phyloP scores from a whole-genome alignment of 2,888 invertebrate genomes.

The Drosophila nigritarsus region DNA sequence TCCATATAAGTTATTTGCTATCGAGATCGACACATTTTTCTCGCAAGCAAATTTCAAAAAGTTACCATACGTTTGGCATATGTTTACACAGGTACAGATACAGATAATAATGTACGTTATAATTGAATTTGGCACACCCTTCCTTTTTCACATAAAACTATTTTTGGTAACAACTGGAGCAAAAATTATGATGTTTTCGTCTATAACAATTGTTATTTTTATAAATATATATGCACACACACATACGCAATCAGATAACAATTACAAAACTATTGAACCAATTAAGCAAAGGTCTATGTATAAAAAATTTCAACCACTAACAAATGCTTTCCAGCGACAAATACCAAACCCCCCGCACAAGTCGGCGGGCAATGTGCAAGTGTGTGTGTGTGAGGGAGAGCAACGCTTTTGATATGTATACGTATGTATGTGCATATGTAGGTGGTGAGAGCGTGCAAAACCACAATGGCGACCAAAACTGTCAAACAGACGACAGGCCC shows the following conservation, averaged over 20 bases:
- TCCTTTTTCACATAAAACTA: slow-evolving; percentile 54
- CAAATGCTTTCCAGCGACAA: slow-evolving; percentile 42
- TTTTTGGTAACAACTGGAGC: slow-evolving; percentile 69
- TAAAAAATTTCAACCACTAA: slow-evolving; percentile 41
- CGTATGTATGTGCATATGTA: slow-evolving; percentile 24
- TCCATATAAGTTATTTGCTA: slow-evolving; percentile 1
- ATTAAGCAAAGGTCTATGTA: slow-evolving; percentile 64
- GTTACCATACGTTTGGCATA: slow-evolving; percentile 12
- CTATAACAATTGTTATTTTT: slow-evolving; percentile 20
- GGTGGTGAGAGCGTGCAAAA: slow-evolving; percentile 52
- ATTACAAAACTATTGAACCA: slow-evolving; percentile 77
- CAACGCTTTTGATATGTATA: slow-evolving; percentile 25
- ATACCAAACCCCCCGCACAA: slow-evolving; percentile 30
- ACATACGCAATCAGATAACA: slow-evolving; percentile 41
- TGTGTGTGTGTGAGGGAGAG: slow-evolving; percentile 35
- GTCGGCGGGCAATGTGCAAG: slow-evolving; percentile 18
- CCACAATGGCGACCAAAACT: slow-evolving; percentile 63
- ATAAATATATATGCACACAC: slow-evolving; percentile 13
- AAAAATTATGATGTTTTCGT: slow-evolving; percentile 30
- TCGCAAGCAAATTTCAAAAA: slow-evolving; percentile 9
- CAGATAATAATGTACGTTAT: slow-evolving; percentile 10
- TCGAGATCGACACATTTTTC: slow-evolving; percentile 23
- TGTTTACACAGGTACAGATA: slow-evolving; percentile 14
- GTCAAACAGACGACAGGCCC: slow-evolving; percentile 57
- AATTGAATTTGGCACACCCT: slow-evolving; percentile 55